Conservation (phyloP, 2,113 vertebrate genomes). For the Myotis yumanensis region DNA sequence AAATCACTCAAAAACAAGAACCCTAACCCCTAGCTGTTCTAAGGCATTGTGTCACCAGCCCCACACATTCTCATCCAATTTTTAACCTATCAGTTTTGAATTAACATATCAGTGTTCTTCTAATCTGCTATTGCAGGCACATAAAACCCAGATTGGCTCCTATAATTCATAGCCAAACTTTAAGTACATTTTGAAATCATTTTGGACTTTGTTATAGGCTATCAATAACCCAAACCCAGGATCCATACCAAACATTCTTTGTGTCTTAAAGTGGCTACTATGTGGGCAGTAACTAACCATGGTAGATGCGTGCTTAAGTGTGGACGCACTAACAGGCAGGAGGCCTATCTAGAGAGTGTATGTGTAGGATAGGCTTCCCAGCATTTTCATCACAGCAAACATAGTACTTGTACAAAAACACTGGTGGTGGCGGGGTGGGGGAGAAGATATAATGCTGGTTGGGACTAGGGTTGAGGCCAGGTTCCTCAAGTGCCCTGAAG, state of each 20-base stretch:
- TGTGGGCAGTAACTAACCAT: neutral
- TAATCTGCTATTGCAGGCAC: neutral
- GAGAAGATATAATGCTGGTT: neutral
- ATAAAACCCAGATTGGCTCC: neutral
- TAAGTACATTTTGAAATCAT: neutral
- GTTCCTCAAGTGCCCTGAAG: neutral
- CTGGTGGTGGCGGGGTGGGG: fast-evolving
- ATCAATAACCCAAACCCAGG: neutral
- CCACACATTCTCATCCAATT: neutral
- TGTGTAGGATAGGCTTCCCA: neutral
- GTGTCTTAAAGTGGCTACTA: neutral
- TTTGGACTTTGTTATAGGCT: neutral
- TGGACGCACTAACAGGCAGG: neutral
- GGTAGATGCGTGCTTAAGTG: neutral
- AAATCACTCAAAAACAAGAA: neutral
- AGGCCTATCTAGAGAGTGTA: neutral
- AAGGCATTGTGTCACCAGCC: neutral
- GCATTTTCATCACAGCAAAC: neutral
- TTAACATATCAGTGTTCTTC: neutral
- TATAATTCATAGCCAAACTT: neutral
- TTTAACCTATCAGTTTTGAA: neutral
- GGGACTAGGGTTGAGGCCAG: neutral
- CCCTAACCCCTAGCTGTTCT: neutral
- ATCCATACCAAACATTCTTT: neutral
- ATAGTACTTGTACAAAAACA: neutral